Evolutionary conservation across 2,888 invertebrate species (phyloP), one percentile per base, ranked within the genome.

Genomic region (Cryptus armator): DNA sequence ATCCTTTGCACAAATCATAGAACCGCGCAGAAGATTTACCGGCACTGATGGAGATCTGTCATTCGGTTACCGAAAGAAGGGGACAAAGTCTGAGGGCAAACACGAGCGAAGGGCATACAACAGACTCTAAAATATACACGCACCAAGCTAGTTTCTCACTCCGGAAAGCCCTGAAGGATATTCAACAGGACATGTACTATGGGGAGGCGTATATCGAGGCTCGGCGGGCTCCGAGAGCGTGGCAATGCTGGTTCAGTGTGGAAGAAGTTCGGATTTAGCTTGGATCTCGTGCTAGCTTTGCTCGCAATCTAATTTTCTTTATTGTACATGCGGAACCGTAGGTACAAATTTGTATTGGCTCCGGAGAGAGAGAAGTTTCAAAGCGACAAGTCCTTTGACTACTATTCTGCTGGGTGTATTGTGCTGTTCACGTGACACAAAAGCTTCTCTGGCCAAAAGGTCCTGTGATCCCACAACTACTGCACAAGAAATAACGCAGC

Each of bases 221-320:
- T 48, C 14, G 14, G 48, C n/a, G 29, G 24, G 14, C 32, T 59
- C 59, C 29, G 32, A 29, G 29, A 59, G 14, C 32, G 29, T 2
- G n/a, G 5, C 59, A 10, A 59, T 32, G 59, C 24, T 29, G 29
- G 46, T 29, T 29, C 24, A 14, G 32, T 12, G 7, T n/a, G 24
- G 46, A 14, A 14, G 1, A 68, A 48, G 24, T 24, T 68, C 46
- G 48, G 48, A 68, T 68, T 68, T 68, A 68, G 29, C 24, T 68
- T 29, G 32, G 10, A 19, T 29, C 24, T 14, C n/a, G 2, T 16
- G 14, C 37, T 43, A 9, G 43, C 9, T 44, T 67, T 19, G 68
- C 68, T 29, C 0, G 29, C 10, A n/a, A 68, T 46, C 48, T 68
- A 51, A 68, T 68, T 48, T n/a, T 48, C 29, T n/a, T 16, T 12